Percentiles rank a stretch among this genome's conserved stretches.
Conservation (phyloP, 2,888 invertebrate genomes). For the Macrosoma leucophasiata region DNA sequence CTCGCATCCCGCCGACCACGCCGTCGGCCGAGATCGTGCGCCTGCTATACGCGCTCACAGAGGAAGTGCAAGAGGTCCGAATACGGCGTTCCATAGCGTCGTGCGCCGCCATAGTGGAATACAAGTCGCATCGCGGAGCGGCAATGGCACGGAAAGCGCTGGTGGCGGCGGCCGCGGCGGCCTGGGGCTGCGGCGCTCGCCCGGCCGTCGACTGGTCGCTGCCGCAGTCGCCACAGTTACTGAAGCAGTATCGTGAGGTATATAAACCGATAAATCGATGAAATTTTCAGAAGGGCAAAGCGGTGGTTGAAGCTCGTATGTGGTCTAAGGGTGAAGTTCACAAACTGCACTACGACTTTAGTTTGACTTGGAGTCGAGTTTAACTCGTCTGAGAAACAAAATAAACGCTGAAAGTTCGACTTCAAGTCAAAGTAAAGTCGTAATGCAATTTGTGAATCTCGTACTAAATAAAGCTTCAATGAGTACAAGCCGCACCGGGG, state of each 20-base stretch:
- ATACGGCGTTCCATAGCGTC: conserved; percentile 57
- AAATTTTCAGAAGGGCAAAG: too few species aligned
- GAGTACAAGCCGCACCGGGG: conserved; percentile 83
- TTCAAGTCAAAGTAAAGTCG: too few species aligned
- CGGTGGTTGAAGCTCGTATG: too few species aligned
- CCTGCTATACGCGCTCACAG: conserved; percentile 71
- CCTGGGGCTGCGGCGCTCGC: conserved; percentile 64
- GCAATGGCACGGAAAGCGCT: conserved; percentile 67
- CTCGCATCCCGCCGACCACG: conserved; percentile 73
- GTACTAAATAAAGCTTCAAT: too few species aligned
- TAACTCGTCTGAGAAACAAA: too few species aligned
- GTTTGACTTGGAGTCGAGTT: too few species aligned
- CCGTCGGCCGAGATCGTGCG: conserved; percentile 76
- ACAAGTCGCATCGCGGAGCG: conserved; percentile 81
- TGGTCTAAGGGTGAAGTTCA: too few species aligned
- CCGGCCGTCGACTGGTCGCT: conserved; percentile 69
- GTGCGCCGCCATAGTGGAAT: conserved; percentile 83
- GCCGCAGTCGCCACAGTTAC: conserved; percentile 62
- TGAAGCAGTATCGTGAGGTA: conserved; percentile 66
- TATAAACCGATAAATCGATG: too few species aligned
- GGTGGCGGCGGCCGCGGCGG: conserved; percentile 71
- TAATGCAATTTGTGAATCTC: too few species aligned
- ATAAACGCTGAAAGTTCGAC: too few species aligned
- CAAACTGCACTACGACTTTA: too few species aligned
- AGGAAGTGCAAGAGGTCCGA: conserved; percentile 64